phyloP scores from a whole-genome alignment of 35 echinoderm and acorn worm species.

The Heliocidaris tuberculata region DNA sequence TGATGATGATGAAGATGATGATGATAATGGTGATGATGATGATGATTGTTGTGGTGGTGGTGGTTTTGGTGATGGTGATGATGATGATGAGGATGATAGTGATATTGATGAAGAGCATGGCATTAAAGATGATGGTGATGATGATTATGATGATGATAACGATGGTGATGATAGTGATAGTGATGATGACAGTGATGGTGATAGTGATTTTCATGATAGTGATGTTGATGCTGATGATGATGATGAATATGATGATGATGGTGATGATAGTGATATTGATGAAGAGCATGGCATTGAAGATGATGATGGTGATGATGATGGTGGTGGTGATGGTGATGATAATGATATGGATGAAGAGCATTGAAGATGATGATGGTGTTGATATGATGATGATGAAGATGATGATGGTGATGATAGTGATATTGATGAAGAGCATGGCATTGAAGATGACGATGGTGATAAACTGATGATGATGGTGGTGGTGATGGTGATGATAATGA shows the following conservation, averaged over 20 bases:
- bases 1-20: not conserved
- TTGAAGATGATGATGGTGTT: no score
- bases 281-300: not conserved
- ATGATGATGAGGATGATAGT: not conserved
- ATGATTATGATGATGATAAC: not conserved
- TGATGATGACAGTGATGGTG: not conserved
- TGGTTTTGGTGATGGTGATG: not conserved
- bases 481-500: no score
- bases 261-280: not conserved
- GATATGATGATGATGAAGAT: not conserved
- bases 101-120: not conserved
- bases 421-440: not conserved
- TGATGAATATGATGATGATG: not conserved
- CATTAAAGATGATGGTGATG: not conserved
- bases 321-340: not conserved
- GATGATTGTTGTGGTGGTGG: not conserved
- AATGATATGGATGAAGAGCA: not conserved
- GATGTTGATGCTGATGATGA: not conserved
- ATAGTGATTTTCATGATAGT: not conserved
- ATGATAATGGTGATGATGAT: not conserved
- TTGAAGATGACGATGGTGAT: not conserved
- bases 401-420: not conserved
- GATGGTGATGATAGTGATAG: not conserved
- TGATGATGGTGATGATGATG: not conserved
- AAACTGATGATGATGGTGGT: not conserved